A percentile compares a stretch with the other conserved stretches of the same genome.
phyloP scores from a whole-genome alignment of 1,140 invertebrate genomes.

The Arion vulgaris region DNA sequence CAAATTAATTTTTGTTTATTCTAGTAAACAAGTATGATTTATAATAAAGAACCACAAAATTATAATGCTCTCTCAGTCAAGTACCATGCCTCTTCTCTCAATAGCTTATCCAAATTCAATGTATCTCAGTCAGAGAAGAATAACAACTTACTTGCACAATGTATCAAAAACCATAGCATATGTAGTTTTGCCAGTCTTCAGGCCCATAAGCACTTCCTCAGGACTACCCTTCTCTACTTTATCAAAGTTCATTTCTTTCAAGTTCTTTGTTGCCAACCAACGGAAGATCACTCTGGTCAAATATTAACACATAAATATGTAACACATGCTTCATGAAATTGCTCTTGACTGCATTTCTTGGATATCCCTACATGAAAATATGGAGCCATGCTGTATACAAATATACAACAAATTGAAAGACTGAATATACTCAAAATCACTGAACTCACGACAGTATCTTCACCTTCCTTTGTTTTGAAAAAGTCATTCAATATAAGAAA shows the following conservation, averaged over 20 bases:
- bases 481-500: too few species aligned
- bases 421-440: too few species aligned
- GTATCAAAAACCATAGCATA: slow-evolving; percentile 73
- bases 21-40: too few species aligned
- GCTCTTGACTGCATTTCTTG: background rate
- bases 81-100: too few species aligned
- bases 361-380: background rate
- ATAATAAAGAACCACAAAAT: too few species aligned
- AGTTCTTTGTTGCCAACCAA: slow-evolving; percentile 73
- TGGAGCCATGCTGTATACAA: background rate
- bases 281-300: slow-evolving; percentile 71
- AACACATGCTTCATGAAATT: too few species aligned
- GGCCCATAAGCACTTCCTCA: slow-evolving; percentile 71
- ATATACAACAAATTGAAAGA: background rate
- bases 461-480: too few species aligned
- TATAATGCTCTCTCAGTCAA: too few species aligned
- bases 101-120: too few species aligned
- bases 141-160: slow-evolving; percentile 70
- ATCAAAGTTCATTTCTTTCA: slow-evolving; percentile 71
- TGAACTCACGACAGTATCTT: too few species aligned
- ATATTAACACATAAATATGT: slow-evolving; percentile 31
- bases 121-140: too few species aligned
- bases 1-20: too few species aligned
- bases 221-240: slow-evolving; percentile 68
- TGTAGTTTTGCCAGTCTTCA: slow-evolving; percentile 71